These are phyloP conservation scores for Salvator merianae DNA, from an alignment of 2,113 vertebrate genomes.

Conservation along the genomic window DNA sequence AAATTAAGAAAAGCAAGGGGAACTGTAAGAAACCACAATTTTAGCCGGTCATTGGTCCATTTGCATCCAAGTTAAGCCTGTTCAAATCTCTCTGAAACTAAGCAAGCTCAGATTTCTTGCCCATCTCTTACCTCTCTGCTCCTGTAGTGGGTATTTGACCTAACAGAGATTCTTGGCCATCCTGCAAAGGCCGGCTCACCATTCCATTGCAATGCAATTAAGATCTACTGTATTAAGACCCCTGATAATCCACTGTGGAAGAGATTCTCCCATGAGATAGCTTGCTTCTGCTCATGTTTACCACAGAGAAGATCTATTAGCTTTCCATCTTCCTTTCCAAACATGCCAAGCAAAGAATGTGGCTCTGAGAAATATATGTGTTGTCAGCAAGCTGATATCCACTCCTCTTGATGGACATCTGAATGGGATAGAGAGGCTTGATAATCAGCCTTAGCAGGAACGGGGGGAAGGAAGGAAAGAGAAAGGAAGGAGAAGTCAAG, in stretches of 20 bases:
- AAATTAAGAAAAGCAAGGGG: too few relatives aligned
- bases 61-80: too few relatives aligned
- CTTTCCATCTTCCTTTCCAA: conserved; percentile 27
- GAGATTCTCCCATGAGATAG: conserved; percentile 13
- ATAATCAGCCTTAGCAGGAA: background rate
- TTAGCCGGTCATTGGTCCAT: too few relatives aligned
- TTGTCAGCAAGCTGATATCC: background rate
- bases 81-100: too few relatives aligned
- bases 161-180: background rate
- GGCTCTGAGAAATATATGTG: background rate
- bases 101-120: too few relatives aligned
- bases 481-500: background rate
- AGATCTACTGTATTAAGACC: background rate
- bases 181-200: background rate
- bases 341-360: background rate
- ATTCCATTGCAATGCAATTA: background rate
- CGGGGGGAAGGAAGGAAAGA: rapidly evolving
- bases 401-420: conserved; percentile 17
- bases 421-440: conserved; percentile 3
- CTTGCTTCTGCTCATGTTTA: background rate
- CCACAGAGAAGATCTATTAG: background rate
- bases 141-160: background rate
- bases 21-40: too few relatives aligned
- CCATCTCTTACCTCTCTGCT: too few relatives aligned
- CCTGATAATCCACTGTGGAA: background rate